Evolutionary conservation across 2,113 vertebrate species (phyloP).

Genomic region (Physeter macrocephalus): DNA sequence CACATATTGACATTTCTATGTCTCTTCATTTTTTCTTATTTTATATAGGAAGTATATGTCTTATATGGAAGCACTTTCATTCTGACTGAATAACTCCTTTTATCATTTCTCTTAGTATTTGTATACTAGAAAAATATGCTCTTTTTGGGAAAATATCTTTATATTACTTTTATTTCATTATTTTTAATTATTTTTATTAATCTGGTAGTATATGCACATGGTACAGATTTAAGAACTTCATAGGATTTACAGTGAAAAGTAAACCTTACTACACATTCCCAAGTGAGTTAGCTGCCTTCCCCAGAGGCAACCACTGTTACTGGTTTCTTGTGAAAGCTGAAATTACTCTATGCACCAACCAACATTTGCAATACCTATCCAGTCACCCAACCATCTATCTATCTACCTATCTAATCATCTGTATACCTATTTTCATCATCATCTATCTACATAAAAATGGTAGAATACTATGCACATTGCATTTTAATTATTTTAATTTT

Average conservation of each 20-base stretch:
- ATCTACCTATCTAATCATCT: neutral
- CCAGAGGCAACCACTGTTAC: neutral
- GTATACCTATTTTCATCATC: neutral
- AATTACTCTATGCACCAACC: neutral
- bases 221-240: neutral
- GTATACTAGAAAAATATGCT: neutral
- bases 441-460: neutral
- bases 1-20: neutral
- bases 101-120: neutral
- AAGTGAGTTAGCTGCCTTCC: neutral
- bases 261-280: neutral
- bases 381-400: neutral
- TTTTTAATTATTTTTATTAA: neutral
- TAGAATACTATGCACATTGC: neutral
- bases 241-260: neutral
- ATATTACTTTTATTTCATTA: neutral
- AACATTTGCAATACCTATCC: neutral
- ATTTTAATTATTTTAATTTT: neutral
- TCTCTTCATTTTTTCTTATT: neutral
- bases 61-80: neutral
- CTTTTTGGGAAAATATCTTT: neutral
- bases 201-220: neutral
- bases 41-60: neutral
- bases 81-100: neutral
- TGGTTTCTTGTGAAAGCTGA: neutral